A percentile compares a stretch with the other conserved stretches of the same genome.
Evolutionary conservation across 1,140 invertebrate genomes (phyloP).

Genomic region (Drosophila ananassae): DNA sequence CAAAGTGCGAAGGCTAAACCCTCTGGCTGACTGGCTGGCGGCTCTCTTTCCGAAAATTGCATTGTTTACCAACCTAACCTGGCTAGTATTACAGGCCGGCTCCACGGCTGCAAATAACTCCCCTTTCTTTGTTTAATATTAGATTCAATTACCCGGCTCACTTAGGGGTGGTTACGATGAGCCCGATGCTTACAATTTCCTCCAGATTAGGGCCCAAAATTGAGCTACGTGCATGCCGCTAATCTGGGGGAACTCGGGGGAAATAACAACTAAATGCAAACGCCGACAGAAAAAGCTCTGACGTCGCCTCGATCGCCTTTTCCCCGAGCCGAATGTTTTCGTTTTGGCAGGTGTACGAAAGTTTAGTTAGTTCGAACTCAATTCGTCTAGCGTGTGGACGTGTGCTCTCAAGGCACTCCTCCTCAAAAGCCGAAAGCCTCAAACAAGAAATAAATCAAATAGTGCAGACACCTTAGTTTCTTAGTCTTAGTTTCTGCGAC

Average conservation of each 20-base stretch:
- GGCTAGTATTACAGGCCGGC: background rate
- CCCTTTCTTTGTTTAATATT: constrained; percentile 1
- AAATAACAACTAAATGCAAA: constrained; percentile 34
- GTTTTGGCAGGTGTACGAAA: constrained; percentile 38
- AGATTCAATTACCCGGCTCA: constrained; percentile 24
- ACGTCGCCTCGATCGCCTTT: constrained; percentile 22
- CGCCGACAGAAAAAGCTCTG: constrained; percentile 41
- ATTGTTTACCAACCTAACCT: background rate
- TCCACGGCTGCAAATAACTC: background rate
- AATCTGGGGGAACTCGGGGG: constrained; percentile 27
- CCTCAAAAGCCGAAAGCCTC: background rate
- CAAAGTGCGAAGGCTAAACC: constrained; percentile 48
- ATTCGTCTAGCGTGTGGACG: constrained; percentile 52
- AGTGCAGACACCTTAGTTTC: constrained; percentile 16
- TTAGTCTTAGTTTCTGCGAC: constrained; percentile 21
- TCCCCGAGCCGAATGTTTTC: constrained; percentile 56
- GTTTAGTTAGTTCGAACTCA: constrained; percentile 53
- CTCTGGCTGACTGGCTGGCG: background rate
- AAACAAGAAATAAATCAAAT: constrained; percentile 9
- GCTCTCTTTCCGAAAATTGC: too few species aligned
- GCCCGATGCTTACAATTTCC: constrained; percentile 35
- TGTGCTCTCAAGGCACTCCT: constrained; percentile 35
- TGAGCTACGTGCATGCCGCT: constrained; percentile 44
- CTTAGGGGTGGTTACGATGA: constrained; percentile 11
- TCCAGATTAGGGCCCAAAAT: constrained; percentile 6